Evolutionary conservation across 2,113 vertebrate species (phyloP).

Genomic region (Verasper variegatus): DNA sequence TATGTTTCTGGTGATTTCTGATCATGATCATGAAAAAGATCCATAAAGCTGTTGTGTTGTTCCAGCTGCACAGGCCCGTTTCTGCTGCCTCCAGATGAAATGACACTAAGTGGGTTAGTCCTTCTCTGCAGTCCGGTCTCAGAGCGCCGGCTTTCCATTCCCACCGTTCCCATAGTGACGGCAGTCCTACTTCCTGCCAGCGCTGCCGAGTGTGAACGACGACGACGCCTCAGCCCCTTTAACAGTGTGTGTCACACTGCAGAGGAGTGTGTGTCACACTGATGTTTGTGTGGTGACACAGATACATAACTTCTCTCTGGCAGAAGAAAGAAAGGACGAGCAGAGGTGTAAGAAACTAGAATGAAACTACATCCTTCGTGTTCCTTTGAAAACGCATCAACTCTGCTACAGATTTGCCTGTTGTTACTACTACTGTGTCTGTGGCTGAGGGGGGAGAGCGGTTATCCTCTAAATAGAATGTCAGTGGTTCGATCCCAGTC

Average conservation of each 20-base stretch:
- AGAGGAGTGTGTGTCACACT: conserved; percentile 14
- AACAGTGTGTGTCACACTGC: conserved; percentile 29
- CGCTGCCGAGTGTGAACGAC: conserved; percentile 36
- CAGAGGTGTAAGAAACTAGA: not conserved
- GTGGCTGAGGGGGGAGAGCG: too few relatives aligned
- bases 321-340: not conserved
- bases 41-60: not conserved
- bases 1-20: too few relatives aligned
- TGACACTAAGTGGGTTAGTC: conserved; percentile 55
- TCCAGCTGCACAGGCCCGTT: not conserved
- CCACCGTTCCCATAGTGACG: conserved; percentile 61
- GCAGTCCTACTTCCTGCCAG: conserved; percentile 27
- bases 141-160: conserved; percentile 52
- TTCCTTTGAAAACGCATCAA: too few relatives aligned
- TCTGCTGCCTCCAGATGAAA: conserved; percentile 20
- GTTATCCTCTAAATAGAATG: too few relatives aligned
- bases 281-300: conserved; percentile 6
- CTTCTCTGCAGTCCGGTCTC: conserved; percentile 65
- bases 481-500: not conserved
- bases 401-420: too few relatives aligned
- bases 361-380: not conserved
- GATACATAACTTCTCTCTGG: not conserved
- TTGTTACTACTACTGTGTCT: too few relatives aligned
- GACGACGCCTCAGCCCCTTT: conserved; percentile 11
- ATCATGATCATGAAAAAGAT: too few relatives aligned